Percentiles rank a stretch among this genome's conserved stretches.
These are phyloP conservation scores for Caenorhabditis latens DNA, from an alignment of 1,140 invertebrate species.

Conservation along the genomic window DNA sequence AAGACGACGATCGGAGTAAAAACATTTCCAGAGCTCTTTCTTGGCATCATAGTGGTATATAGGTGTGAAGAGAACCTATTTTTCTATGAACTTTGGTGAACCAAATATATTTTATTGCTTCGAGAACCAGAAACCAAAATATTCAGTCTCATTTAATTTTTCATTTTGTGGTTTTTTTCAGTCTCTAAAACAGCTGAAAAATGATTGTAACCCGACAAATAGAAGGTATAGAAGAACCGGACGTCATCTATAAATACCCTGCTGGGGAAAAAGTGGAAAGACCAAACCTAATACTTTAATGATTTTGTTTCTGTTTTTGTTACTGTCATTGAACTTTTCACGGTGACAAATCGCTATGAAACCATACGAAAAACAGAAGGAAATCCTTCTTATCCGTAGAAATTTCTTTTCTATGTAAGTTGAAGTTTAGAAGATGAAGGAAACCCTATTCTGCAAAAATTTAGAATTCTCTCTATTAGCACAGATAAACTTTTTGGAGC, in stretches of 20 bases:
- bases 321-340: neutral
- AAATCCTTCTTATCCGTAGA: neutral
- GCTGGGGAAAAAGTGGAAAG: neutral
- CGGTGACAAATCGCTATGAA: neutral
- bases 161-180: neutral
- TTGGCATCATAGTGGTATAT: neutral
- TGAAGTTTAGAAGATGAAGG: neutral
- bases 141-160: neutral
- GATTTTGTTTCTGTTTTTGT: neutral
- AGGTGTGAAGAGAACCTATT: neutral
- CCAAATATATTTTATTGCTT: neutral
- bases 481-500: too few species aligned
- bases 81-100: conserved; percentile 9
- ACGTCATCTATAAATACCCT: conserved; percentile 48
- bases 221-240: neutral
- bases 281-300: conserved; percentile 7
- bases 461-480: too few species aligned
- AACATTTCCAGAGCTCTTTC: conserved; percentile 8
- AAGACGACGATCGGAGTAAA: neutral
- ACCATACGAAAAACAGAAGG: neutral
- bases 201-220: neutral
- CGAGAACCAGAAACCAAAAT: neutral
- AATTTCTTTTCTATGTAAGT: neutral
- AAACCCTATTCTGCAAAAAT: neutral
- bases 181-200: conserved; percentile 32